These are phyloP conservation scores for Labeo catla DNA, from an alignment of 2,113 vertebrate species.

Conservation along the genomic window DNA sequence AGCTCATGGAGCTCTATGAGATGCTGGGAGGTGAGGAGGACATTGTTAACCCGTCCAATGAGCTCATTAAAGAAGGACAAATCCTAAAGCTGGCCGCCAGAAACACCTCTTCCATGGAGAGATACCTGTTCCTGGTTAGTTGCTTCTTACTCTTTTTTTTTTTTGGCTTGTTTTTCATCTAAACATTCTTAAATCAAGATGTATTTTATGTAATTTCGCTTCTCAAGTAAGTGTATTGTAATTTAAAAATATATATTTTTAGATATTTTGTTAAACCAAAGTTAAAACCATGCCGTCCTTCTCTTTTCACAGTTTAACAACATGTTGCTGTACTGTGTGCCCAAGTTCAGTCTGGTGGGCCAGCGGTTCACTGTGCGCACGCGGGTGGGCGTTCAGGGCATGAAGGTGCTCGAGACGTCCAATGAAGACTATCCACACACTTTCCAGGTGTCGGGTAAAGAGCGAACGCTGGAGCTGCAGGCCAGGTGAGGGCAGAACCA, in stretches of 20 bases:
- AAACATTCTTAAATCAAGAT: not conserved
- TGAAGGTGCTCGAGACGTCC: constrained; percentile 88
- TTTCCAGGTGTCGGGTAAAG: constrained; percentile 94
- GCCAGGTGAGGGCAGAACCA: constrained; percentile 79
- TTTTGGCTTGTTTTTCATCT: not conserved
- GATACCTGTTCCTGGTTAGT: constrained; percentile 89
- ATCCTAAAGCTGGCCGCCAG: constrained; percentile 92
- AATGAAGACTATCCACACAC: constrained; percentile 90
- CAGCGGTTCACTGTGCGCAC: constrained; percentile 88
- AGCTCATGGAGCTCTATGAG: constrained; percentile 89
- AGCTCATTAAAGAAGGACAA: constrained; percentile 91
- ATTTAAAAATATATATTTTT: not conserved
- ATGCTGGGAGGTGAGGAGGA: constrained; percentile 94
- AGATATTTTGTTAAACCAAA: no score
- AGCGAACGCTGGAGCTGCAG: constrained; percentile 88
- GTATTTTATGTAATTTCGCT: not conserved
- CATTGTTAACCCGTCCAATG: constrained; percentile 90
- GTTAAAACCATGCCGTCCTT: not conserved
- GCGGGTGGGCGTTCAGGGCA: constrained; percentile 87
- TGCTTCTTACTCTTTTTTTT: not conserved
- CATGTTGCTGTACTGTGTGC: constrained; percentile 92
- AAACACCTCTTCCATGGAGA: constrained; percentile 90
- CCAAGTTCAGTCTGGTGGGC: constrained; percentile 91
- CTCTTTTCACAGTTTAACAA: constrained; percentile 87
- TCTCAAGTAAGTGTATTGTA: not conserved